These are phyloP conservation scores for Python bivittatus DNA, from an alignment of 2,113 vertebrate species.

Conservation along the genomic window DNA sequence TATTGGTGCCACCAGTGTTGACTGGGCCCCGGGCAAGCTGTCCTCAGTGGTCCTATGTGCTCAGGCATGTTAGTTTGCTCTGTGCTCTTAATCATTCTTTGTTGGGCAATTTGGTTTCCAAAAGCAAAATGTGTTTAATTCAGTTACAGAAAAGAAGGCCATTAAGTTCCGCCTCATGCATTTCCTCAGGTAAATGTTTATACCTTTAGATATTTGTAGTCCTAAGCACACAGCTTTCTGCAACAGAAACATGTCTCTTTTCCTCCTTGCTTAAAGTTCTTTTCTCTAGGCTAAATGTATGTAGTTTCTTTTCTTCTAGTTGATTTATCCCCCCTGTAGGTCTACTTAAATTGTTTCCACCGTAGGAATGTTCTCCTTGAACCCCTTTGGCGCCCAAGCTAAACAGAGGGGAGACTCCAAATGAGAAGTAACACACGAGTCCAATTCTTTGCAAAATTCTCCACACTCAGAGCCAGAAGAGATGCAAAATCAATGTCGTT, in stretches of 20 bases:
- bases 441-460: neutral
- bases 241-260: neutral
- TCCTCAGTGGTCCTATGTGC: neutral
- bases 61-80: too few species aligned
- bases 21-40: too few species aligned
- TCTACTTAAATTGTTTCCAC: neutral
- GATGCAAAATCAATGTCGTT: neutral
- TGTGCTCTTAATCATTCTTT: neutral
- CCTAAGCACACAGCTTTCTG: neutral
- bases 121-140: neutral
- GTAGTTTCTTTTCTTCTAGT: neutral
- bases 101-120: neutral
- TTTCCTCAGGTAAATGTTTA: neutral
- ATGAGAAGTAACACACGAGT: neutral
- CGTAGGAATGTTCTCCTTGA: neutral
- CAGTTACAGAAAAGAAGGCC: neutral
- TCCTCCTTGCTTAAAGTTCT: neutral
- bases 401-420: neutral
- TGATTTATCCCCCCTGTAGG: neutral
- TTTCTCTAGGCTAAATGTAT: constrained; percentile 1
- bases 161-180: neutral
- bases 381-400: neutral
- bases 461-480: neutral
- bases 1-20: too few species aligned
- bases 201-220: neutral